phyloP scores from a whole-genome alignment of 2,888 invertebrate genomes.

The Synergus japonicus region DNA sequence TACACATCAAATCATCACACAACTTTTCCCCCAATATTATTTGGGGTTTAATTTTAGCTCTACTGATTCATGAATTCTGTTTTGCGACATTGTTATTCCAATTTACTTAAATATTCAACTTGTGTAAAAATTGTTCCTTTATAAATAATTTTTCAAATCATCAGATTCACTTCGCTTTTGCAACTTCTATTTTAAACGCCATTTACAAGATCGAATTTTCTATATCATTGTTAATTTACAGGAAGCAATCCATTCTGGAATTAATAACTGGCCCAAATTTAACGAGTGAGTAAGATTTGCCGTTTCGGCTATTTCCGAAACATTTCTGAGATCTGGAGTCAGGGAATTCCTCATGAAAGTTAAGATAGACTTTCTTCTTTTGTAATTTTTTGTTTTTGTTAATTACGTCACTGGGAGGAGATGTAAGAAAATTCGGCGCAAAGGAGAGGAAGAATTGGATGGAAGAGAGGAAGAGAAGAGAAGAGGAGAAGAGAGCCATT shows the following conservation, averaged over 20 bases:
- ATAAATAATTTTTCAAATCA: neutral
- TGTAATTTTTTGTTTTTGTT: constrained; percentile 10
- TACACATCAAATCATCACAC: neutral
- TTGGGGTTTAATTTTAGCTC: neutral
- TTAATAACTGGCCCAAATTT: constrained; percentile 6
- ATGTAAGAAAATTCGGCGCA: constrained; percentile 43
- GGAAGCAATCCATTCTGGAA: neutral
- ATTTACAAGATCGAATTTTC: neutral
- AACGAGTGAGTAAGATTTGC: neutral
- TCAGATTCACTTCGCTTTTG: neutral
- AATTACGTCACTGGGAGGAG: constrained; percentile 16
- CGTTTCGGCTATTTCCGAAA: constrained; percentile 5
- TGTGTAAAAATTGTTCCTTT: neutral
- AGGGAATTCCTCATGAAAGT: constrained; percentile 1
- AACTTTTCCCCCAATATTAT: neutral
- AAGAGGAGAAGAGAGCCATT: constrained; percentile 70
- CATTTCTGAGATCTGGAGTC: neutral
- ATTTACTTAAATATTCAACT: neutral
- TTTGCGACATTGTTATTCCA: neutral
- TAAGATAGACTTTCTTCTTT: constrained; percentile 14
- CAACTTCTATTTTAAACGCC: neutral
- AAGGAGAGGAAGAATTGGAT: constrained; percentile 55
- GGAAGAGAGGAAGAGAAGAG: constrained; percentile 53
- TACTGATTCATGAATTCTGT: neutral
- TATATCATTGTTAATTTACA: neutral